Conservation (phyloP, 2,113 vertebrate species). For the Archilochus colubris region DNA sequence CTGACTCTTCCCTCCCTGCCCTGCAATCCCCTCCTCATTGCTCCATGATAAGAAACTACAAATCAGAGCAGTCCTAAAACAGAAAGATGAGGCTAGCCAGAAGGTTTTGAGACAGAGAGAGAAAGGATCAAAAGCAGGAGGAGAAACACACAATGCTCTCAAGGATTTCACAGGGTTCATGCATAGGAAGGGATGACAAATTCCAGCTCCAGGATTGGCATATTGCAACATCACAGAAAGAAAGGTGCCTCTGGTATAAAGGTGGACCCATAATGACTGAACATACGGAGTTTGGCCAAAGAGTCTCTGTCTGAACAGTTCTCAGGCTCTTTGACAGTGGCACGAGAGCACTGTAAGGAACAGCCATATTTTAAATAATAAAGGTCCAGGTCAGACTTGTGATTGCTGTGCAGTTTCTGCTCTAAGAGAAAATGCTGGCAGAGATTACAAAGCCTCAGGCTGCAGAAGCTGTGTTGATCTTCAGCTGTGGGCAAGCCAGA, state of each 20-base stretch:
- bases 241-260: not conserved
- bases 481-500: not conserved
- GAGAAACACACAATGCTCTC: not conserved
- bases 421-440: not conserved
- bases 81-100: not conserved
- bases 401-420: accelerated
- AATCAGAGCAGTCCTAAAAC: not conserved
- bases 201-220: not conserved
- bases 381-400: not conserved
- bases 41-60: not conserved
- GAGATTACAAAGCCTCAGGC: not conserved
- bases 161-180: not conserved
- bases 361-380: not conserved
- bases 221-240: not conserved
- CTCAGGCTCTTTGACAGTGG: not conserved
- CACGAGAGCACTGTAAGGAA: not conserved
- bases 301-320: not conserved
- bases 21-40: accelerated
- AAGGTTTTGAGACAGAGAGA: not conserved
- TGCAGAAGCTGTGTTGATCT: not conserved
- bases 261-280: not conserved
- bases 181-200: not conserved
- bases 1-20: not conserved
- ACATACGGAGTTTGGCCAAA: not conserved
- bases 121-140: not conserved